Evolutionary conservation across 2,797 vertebrate species (phyloP), one percentile per base, ranked within the genome.

Genomic region (Ceyx erithaca): DNA sequence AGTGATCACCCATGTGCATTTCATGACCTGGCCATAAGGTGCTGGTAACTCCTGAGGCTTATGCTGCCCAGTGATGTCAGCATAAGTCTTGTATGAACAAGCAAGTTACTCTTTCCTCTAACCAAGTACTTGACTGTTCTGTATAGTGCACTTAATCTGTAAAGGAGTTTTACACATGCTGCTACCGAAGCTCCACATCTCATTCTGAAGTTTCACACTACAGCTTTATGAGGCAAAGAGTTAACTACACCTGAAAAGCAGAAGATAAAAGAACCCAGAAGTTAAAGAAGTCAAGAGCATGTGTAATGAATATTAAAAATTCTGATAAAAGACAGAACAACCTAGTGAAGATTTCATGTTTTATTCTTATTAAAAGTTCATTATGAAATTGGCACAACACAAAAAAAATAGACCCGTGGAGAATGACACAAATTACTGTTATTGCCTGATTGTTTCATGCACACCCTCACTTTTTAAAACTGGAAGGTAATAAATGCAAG

Each of bases 341-440:
- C 7, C n/a, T 30, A 40, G 26, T 66, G 80, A 71, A 85, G 40
- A 48, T 72, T 94, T 89, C 33, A 91, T 28, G 12, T 81, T 96
- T 92, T 94, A 96, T 96, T 96, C 55, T 91, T 94, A 87, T 87
- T 94, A 91, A 94, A 96, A 94, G 82, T 93, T 92, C 51, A 59
- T 93, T 93, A 93, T 71, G 87, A 96, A 96, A 96, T 91, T 92
- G 94, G 82, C 92, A 95, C 92, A 91, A 93, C 88, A 95, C 26
- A 46, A 46, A 20, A 89, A 96, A 96, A 97, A 95, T 93, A 95
- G 84, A 90, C 87, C 63, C 72, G 87, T 92, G 88, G 90, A 96
- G 91, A 76, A 73, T 58, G 67, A 76, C 28, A 90, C 81, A 23
- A 43, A 80, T 61, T 80, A 61, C 57, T 89, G 10, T 92, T 85